These are phyloP conservation scores for Micromesistius poutassou DNA, from an alignment of 2,797 vertebrate species.

Conservation along the genomic window DNA sequence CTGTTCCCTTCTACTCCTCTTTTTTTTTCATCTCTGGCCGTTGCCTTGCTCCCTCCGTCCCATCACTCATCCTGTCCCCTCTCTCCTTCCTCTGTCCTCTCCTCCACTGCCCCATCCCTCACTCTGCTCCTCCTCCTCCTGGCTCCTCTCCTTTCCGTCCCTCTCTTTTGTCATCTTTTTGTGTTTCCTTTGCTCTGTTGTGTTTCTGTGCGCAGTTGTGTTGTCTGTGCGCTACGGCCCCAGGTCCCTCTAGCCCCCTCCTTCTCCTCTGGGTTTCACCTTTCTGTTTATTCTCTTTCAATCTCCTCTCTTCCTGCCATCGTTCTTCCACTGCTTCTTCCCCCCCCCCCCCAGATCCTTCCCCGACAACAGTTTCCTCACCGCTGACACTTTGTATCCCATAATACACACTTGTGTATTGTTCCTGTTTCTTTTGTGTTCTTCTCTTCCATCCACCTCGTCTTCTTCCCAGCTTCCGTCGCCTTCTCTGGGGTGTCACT, in stretches of 20 bases:
- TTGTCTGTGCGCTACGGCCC: too few species aligned
- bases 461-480: constrained; percentile 14
- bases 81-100: neutral
- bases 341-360: too few species aligned
- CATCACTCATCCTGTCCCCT: neutral
- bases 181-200: too few species aligned
- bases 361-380: neutral
- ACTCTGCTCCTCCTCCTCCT: neutral
- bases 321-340: neutral
- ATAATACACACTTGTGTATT: neutral
- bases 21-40: neutral
- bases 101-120: neutral
- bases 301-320: neutral
- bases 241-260: neutral
- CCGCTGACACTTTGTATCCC: neutral
- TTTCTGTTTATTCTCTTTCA: neutral
- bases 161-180: neutral
- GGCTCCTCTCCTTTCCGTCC: neutral
- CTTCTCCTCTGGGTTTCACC: neutral
- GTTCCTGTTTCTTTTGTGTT: neutral
- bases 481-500: neutral
- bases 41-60: neutral
- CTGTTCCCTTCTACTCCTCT: neutral
- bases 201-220: too few species aligned
- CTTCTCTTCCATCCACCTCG: neutral